Percentiles rank a stretch among this genome's conserved stretches.
These are phyloP conservation scores for Rhinella marina DNA, from an alignment of 2,797 vertebrate genomes.

Conservation along the genomic window DNA sequence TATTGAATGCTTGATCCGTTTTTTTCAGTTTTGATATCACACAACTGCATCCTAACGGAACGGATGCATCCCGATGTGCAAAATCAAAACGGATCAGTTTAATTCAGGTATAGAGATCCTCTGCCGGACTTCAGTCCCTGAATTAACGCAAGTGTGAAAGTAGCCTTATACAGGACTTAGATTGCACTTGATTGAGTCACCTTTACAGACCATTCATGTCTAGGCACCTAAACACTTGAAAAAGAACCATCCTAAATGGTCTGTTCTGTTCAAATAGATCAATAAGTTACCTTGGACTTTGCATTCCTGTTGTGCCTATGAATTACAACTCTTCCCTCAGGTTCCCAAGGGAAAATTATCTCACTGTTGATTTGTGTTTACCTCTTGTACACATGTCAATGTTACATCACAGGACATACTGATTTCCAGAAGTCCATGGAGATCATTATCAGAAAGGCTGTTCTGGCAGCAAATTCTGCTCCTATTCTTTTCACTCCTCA, in stretches of 20 bases:
- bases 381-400: not conserved
- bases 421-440: conserved; percentile 6
- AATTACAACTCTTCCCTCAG: not conserved
- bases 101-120: too few relatives aligned
- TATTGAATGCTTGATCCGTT: too few relatives aligned
- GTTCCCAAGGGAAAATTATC: not conserved
- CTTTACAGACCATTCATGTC: not conserved
- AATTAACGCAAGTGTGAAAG: too few relatives aligned
- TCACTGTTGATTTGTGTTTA: not conserved
- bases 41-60: too few relatives aligned
- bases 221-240: not conserved
- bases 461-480: too few relatives aligned
- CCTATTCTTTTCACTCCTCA: too few relatives aligned
- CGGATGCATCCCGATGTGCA: too few relatives aligned
- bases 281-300: not conserved
- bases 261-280: not conserved
- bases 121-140: too few relatives aligned
- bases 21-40: too few relatives aligned
- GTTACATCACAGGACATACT: not conserved
- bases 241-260: not conserved
- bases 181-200: too few relatives aligned
- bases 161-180: too few relatives aligned
- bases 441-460: not conserved
- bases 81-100: too few relatives aligned
- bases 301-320: not conserved